Percentiles rank a stretch among this genome's conserved stretches.
These are phyloP conservation scores for Vesta saturnalis DNA, from an alignment of 2,888 invertebrate genomes.

Conservation along the genomic window DNA sequence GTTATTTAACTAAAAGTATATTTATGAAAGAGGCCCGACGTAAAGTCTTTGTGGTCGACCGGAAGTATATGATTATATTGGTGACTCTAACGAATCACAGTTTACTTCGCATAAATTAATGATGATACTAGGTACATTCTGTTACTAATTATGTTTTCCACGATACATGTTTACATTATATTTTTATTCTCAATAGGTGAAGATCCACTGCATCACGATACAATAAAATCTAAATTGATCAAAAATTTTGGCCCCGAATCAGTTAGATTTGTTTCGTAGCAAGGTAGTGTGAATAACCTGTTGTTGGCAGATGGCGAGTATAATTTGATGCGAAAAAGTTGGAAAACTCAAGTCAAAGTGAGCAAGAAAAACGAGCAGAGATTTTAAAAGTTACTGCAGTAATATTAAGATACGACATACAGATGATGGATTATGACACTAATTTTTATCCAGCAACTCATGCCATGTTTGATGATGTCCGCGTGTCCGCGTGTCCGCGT, in stretches of 20 bases:
- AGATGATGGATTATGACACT: not conserved
- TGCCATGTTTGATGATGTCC: not conserved
- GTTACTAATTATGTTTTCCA: not conserved
- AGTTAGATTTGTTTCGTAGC: not conserved
- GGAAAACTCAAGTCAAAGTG: not conserved
- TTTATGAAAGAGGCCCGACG: not conserved
- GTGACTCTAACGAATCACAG: not conserved
- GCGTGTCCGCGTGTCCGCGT: too few species aligned
- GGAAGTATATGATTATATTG: not conserved
- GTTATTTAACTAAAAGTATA: not conserved
- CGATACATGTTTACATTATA: not conserved
- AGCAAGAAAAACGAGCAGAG: not conserved
- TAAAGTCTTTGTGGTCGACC: not conserved
- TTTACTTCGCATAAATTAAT: not conserved
- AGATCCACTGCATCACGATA: not conserved
- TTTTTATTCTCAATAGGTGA: not conserved
- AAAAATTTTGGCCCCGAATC: not conserved
- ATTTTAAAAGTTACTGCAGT: not conserved
- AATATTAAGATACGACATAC: not conserved
- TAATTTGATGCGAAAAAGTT: too few species aligned
- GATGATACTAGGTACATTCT: not conserved
- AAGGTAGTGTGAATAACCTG: too few species aligned
- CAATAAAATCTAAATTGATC: not conserved
- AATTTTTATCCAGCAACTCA: not conserved
- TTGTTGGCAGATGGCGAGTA: too few species aligned